Evolutionary conservation across 2,888 invertebrate genomes (phyloP).

Genomic region (Drosophila diplacantha): DNA sequence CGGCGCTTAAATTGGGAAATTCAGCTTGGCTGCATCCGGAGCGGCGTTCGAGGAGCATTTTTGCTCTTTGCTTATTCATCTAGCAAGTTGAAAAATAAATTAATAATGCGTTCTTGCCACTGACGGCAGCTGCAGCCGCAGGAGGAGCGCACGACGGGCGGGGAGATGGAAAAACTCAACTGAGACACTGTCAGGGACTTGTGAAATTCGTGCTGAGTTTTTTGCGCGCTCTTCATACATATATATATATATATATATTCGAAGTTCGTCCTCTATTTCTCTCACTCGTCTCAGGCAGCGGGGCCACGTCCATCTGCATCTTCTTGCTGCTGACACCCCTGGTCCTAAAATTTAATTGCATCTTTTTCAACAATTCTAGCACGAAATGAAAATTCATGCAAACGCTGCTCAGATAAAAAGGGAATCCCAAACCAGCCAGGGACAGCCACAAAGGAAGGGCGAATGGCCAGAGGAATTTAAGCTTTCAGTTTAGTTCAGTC

Average conservation of each 20-base stretch:
- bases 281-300: constrained; percentile 24
- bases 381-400: constrained; percentile 70
- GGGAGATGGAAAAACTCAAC: constrained; percentile 7
- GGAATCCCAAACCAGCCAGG: constrained; percentile 24
- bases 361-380: constrained; percentile 66
- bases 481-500: constrained; percentile 70
- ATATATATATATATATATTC: constrained; percentile 7
- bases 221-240: constrained; percentile 16
- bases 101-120: constrained; percentile 71
- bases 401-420: constrained; percentile 48
- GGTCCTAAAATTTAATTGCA: constrained; percentile 69
- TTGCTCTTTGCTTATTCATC: constrained; percentile 72
- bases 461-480: constrained; percentile 56
- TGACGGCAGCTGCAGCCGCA: constrained; percentile 69
- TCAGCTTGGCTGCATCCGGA: constrained; percentile 39
- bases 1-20: constrained; percentile 63
- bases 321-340: constrained; percentile 31
- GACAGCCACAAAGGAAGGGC: constrained; percentile 14
- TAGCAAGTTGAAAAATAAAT: constrained; percentile 71
- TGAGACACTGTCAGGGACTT: constrained; percentile 33
- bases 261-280: constrained; percentile 10
- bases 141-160: constrained; percentile 22
- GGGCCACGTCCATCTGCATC: constrained; percentile 33
- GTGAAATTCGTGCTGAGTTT: constrained; percentile 26
- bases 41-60: constrained; percentile 48